Base-by-base conservation (phyloP, 2,888 invertebrate species). In the Copidosoma aretas region DNA sequence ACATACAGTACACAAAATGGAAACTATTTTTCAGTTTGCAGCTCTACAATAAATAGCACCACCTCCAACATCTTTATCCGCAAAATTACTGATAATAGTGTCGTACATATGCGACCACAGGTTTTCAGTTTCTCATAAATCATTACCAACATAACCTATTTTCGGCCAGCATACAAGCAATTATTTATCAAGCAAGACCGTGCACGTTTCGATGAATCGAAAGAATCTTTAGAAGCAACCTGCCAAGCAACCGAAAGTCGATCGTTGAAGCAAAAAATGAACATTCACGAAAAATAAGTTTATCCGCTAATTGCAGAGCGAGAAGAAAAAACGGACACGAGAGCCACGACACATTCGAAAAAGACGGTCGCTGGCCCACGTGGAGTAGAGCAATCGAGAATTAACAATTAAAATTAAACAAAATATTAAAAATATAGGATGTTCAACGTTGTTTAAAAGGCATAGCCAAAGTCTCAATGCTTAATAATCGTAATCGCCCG, bases 291-390 rank as follows among this genome's bases (percentile, higher is more conserved):
- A 64, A 67, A 63, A 64, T 46, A 59, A 46, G 46, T 61, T 46
- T 63, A 57, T 62, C 52, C 32, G 60, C 49, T 59, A 67, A 65
- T 64, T 49, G 43, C 60, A 59, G 64, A 71, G 70, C 63, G 73
- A 60, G 64, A 58, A 64, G 51, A 66, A 70, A 62, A 64, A 66
- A 69, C 71, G 68, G 73, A 74, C 71, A 73, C 71, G 68, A 72
- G 71, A 75, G 73, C 76, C 76, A 78, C 79, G 80, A 74, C 77
- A 81, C 75, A 46, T 77, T 75, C 75, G 72, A 75, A 68, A 73
- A 70, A 73, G 73, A 77, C 74, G 74, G 74, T 77, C 76, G 77
- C 78, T 79, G 78, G 79, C 77, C 80, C 77, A 76, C 66, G 73
- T 77, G 78, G 76, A 73, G 73, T 15, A 74, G 67, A 73, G 74